Evolutionary conservation across 2,113 vertebrate genomes (phyloP), one percentile per base, ranked within the genome.

Genomic region (Oplegnathus fasciatus): DNA sequence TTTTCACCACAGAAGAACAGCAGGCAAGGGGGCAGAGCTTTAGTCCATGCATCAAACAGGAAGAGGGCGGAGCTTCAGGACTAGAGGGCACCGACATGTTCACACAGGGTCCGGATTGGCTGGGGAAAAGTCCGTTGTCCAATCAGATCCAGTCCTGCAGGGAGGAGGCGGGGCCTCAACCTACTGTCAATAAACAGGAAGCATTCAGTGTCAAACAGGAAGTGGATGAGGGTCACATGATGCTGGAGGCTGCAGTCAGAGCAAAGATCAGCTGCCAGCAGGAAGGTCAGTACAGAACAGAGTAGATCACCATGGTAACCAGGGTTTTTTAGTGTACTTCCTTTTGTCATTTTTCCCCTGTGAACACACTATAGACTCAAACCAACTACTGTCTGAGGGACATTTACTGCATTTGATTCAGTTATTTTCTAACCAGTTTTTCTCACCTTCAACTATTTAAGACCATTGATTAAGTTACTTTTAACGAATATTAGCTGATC

Each of bases 171-270:
- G 32, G 28, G 3, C 52, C 2, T 44, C 48, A 17, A 2, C 2
- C 11, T 28, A 20, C 17, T 10, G 26, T 18, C 28, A 18, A 17
- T 28, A 61, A 17, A 32, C 13, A 30, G n/a, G 28, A 32, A 32
- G 26, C 9, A 1, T 15, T 32, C 15, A 32, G 15, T 18, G 58
- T 61, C 28, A 78, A 78, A 58, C 40, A 79, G 55, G 76, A 78
- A 70, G 28, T 20, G 8, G 42, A 26, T 5, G 40, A 79, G 4
- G 66, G 24, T 34, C 18, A 40, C n/a, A 22, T 61, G 42, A 37
- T 71, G 42, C 32, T 61, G 30, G 50, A 55, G 13, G 32, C 69
- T 17, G 30, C 69, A 37, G 69, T 32, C 46, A 69, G 2, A 11
- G 42, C 65, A 32, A 28, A 70, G 30, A 34, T 24, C 28, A 37